phyloP scores from a whole-genome alignment of 2,888 invertebrate species.

The Amphipoea oculea region DNA sequence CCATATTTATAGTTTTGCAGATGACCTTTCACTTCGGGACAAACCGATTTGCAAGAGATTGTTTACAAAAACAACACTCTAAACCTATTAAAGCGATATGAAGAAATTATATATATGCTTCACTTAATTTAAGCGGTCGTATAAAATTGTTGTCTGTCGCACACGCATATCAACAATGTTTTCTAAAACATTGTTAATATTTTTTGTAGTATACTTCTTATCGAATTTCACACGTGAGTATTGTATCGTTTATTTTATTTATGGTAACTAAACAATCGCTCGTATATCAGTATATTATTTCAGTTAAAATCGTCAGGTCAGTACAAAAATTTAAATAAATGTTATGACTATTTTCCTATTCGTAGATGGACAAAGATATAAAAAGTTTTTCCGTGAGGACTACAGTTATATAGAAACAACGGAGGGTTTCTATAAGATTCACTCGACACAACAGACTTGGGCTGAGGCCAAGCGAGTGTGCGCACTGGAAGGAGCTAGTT shows the following conservation, averaged over 20 bases:
- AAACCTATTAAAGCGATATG: not conserved
- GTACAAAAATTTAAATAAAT: not conserved
- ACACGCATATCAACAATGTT: slow-evolving; percentile 24
- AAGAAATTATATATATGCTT: not conserved
- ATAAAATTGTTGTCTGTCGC: not conserved
- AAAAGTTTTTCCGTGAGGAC: slow-evolving; percentile 14
- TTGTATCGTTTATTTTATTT: not conserved
- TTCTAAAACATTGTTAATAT: slow-evolving; percentile 32
- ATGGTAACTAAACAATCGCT: not conserved
- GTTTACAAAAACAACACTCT: not conserved
- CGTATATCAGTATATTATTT: not conserved
- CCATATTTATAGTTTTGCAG: not conserved
- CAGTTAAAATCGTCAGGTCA: not conserved
- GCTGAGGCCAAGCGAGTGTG: slow-evolving; percentile 7
- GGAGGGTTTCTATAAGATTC: slow-evolving; percentile 23
- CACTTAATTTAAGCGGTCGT: not conserved
- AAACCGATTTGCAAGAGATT: not conserved
- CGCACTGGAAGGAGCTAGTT: slow-evolving; percentile 27
- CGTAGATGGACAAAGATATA: slow-evolving; percentile 17
- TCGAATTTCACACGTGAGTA: slow-evolving; percentile 40
- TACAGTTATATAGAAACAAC: slow-evolving; percentile 19
- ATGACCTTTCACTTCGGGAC: not conserved
- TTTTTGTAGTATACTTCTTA: slow-evolving; percentile 28
- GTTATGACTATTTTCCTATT: not conserved
- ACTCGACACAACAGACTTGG: slow-evolving; percentile 1